These are phyloP conservation scores for human (Homo sapiens) DNA, from an alignment of 2,113 vertebrate genomes.

Conservation along the genomic window GRCh38 chr4:58380501-58381000, in stretches of 20 bases:
- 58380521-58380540: not conserved
- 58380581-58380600: not conserved
- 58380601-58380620: not conserved
- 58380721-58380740: not conserved
- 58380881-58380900: no score
- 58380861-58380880: no score
- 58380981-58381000: no score
- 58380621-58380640: not conserved
- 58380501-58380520: not conserved
- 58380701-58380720: not conserved
- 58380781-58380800: not conserved
- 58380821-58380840: no score
- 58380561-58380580: not conserved
- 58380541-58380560: not conserved
- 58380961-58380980: no score
- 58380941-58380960: no score
- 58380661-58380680: not conserved
- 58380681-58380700: not conserved
- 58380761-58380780: not conserved
- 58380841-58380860: no score
- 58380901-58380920: no score
- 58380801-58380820: no score
- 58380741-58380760: not conserved
- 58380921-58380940: no score
- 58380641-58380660: not conserved